Conservation (phyloP, 2,888 invertebrate species). For the Osmoderma eremita region DNA sequence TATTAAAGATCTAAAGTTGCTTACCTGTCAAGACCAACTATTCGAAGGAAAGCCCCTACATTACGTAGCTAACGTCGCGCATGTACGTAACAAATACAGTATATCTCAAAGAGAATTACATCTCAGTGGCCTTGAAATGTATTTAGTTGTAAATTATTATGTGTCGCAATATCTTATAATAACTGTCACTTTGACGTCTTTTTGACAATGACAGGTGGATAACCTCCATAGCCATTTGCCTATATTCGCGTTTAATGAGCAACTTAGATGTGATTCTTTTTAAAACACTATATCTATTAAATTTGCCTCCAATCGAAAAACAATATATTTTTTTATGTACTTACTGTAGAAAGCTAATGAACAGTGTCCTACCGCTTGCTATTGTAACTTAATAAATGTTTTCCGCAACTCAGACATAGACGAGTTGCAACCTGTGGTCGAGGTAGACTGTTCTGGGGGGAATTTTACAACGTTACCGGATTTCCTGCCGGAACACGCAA, state of each 20-base stretch:
- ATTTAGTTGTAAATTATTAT: too few species aligned
- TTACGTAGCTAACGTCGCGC: constrained; percentile 72
- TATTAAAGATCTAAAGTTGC: constrained; percentile 69
- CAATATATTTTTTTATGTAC: too few species aligned
- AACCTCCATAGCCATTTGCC: too few species aligned
- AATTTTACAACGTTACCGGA: constrained; percentile 70
- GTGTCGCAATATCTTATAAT: too few species aligned
- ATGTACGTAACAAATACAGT: constrained; percentile 63
- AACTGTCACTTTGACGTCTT: too few species aligned
- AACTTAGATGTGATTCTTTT: too few species aligned
- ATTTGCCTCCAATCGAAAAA: too few species aligned
- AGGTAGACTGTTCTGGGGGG: constrained; percentile 73
- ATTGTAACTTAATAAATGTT: constrained; percentile 73
- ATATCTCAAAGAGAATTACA: too few species aligned
- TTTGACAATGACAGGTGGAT: too few species aligned
- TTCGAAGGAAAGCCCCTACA: constrained; percentile 73
- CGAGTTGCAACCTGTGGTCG: constrained; percentile 68
- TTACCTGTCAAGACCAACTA: constrained; percentile 70
- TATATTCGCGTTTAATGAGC: too few species aligned
- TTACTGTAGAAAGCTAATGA: constrained; percentile 59
- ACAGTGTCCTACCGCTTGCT: constrained; percentile 70
- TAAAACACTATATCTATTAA: too few species aligned
- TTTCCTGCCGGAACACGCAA: constrained; percentile 73
- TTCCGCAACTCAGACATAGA: constrained; percentile 62
- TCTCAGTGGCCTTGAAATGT: too few species aligned